Base-by-base conservation (phyloP, 2,888 invertebrate genomes). In the Cantharis nigra region DNA sequence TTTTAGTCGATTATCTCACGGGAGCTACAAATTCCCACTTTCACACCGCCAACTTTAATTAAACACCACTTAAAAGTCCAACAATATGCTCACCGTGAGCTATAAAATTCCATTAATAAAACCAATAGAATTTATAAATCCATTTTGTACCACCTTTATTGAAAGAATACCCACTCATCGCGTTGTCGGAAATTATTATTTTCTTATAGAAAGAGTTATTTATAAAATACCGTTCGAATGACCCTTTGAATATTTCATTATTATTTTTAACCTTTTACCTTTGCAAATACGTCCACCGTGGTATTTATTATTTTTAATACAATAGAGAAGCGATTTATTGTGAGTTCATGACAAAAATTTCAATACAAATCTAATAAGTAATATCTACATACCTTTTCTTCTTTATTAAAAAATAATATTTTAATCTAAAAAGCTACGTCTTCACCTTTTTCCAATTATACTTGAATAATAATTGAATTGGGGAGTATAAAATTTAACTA, bases 101-200 rank as follows among this genome's bases (percentile, higher is more conserved):
- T 67, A 23, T 67, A 67, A 67, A 67, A 67, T 26, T 23, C 65
- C 65, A 67, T 67, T 67, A 67, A 67, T 67, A 26, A 26, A 26
- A 67, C 74, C 69, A 74, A 74, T 69, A 74, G 74, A 70, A 28
- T 11, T 70, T 13, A 30, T 23, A 23, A 70, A 70, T 30, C 14
- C 26, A 63, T 11, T 64, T 16, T 14, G 30, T 63, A 33, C 63
- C 28, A 18, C 23, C 63, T 65, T 70, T 62, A 63, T 20, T 28
- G 74, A 62, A 76, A 73, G 76, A 49, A 73, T 71, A 69, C 33
- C 77, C 77, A 74, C 71, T 77, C 74, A 77, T 77, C 77, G 69
- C 71, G 74, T 77, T 77, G 74, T 69, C 74, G 74, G 74, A 77
- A 77, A 77, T 74, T 76, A 71, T 70, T 77, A 63, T 71, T 23